Conservation (phyloP, 2,888 invertebrate genomes). For the Psylliodes chrysocephalus region DNA sequence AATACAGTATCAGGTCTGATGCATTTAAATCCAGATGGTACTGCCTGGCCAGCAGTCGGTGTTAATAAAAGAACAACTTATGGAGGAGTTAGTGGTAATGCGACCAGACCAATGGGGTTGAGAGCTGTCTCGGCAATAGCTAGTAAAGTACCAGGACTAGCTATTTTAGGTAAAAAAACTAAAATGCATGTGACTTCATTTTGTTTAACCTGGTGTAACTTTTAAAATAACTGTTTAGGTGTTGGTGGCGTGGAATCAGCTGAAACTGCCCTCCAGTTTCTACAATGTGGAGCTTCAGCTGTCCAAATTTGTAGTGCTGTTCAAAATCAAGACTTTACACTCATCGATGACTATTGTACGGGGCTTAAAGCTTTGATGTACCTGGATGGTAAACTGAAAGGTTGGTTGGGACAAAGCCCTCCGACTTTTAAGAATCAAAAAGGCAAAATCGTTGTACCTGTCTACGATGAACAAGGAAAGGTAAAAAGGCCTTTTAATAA, state of each 20-base stretch:
- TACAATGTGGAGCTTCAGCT: slow-evolving; percentile 91
- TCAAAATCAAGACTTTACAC: slow-evolving; percentile 98
- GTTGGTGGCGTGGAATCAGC: slow-evolving; percentile 98
- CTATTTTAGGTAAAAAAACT: slow-evolving; percentile 87
- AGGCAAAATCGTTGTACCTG: slow-evolving; percentile 84
- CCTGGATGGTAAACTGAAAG: slow-evolving; percentile 74
- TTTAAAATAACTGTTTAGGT: too few species aligned
- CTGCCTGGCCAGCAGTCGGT: slow-evolving; percentile 94
- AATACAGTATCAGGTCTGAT: slow-evolving; percentile 97
- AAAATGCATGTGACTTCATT: too few species aligned
- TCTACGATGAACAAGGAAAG: slow-evolving; percentile 68
- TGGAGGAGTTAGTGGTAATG: slow-evolving; percentile 91
- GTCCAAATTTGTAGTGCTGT: slow-evolving; percentile 96
- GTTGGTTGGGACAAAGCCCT: slow-evolving; percentile 96
- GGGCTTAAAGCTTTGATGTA: slow-evolving; percentile 90
- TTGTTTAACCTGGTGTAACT: too few species aligned
- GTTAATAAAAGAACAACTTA: slow-evolving; percentile 86
- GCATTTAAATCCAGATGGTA: slow-evolving; percentile 82
- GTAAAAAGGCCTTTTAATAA: too few species aligned
- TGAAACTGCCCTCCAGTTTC: slow-evolving; percentile 92
- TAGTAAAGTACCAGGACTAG: slow-evolving; percentile 84
- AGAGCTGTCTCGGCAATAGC: slow-evolving; percentile 91
- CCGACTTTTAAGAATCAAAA: slow-evolving; percentile 90
- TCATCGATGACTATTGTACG: slow-evolving; percentile 93
- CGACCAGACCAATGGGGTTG: slow-evolving; percentile 93